Evolutionary conservation across 2,113 vertebrate species (phyloP).

Genomic region (Tyto alba): DNA sequence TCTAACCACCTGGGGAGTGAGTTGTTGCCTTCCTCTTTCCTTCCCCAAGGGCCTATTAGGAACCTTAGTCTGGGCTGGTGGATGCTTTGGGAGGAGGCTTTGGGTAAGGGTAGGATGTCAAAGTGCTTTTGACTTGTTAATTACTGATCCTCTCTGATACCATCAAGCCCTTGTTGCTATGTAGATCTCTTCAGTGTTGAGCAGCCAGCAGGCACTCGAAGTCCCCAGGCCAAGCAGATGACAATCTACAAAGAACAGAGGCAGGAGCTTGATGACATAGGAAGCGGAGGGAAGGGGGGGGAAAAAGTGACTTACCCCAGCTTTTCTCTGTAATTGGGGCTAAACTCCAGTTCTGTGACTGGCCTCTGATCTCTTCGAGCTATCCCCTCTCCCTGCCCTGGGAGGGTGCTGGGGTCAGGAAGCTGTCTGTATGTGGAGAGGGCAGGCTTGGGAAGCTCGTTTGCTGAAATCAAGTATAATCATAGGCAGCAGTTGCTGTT

Average conservation of each 20-base stretch:
- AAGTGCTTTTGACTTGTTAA: not conserved
- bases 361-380: not conserved
- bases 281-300: not conserved
- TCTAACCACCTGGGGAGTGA: not conserved
- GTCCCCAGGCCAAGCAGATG: not conserved
- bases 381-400: not conserved
- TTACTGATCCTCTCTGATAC: not conserved
- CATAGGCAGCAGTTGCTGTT: not conserved
- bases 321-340: not conserved
- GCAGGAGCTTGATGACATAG: not conserved
- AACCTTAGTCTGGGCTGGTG: not conserved
- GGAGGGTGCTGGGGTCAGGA: not conserved
- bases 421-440: not conserved
- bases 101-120: not conserved
- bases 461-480: accelerated
- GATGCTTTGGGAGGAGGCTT: not conserved
- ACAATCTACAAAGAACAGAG: not conserved
- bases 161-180: not conserved
- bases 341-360: not conserved
- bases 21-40: not conserved
- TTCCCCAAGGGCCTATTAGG: not conserved
- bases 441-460: not conserved
- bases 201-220: not conserved
- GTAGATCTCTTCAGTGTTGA: not conserved
- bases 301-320: not conserved